phyloP scores from a whole-genome alignment of 92 coral and sea anemone genomes.

The Ricordea florida region DNA sequence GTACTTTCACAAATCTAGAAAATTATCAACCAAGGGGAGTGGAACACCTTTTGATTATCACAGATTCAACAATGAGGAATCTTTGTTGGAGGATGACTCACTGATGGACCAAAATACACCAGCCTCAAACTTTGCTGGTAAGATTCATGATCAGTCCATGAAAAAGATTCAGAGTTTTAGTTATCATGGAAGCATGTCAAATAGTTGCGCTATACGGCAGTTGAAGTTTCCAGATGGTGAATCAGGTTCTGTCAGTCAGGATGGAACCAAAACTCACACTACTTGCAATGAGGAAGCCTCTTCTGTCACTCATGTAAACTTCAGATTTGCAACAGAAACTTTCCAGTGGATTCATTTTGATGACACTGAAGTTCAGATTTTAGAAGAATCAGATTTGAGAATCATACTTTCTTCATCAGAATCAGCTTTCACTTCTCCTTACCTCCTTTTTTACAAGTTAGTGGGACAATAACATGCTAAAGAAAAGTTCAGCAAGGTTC shows the following conservation, averaged over 20 bases:
- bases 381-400: constrained; percentile 73
- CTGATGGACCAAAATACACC: constrained; percentile 5
- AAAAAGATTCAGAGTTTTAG: constrained; percentile 28
- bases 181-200: background rate
- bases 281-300: too few species aligned
- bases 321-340: background rate
- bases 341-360: constrained; percentile 93
- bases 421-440: constrained; percentile 94
- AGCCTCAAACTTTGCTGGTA: background rate
- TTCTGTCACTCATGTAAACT: too few species aligned
- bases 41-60: too few species aligned
- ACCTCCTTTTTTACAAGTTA: constrained; percentile 80
- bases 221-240: constrained; percentile 56
- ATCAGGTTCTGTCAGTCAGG: too few species aligned
- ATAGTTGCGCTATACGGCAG: constrained; percentile 56
- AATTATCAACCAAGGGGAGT: constrained; percentile 13
- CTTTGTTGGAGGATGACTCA: background rate
- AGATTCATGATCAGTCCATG: background rate
- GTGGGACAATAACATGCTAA: background rate
- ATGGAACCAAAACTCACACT: too few species aligned
- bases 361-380: constrained; percentile 77
- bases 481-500: background rate
- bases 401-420: constrained; percentile 80
- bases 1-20: constrained; percentile 68
- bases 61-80: background rate